Conservation (phyloP, 2,113 vertebrate species). For the Tachysurus vachellii region DNA sequence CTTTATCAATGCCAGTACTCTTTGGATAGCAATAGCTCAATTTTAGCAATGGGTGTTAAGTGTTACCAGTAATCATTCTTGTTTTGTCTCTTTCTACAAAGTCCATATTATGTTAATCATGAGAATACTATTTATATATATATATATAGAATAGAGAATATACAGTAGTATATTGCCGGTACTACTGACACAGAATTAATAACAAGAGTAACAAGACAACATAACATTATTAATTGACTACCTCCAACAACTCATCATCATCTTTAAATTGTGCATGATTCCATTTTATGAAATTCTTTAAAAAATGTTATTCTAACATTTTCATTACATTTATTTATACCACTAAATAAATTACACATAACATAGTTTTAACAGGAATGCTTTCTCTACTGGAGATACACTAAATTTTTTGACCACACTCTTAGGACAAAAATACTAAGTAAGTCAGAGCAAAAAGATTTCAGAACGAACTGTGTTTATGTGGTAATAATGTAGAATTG, state of each 20-base stretch:
- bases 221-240: background rate
- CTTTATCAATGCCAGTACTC: background rate
- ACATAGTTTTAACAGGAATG: background rate
- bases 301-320: background rate
- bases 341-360: background rate
- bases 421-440: background rate
- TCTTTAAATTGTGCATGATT: background rate
- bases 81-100: background rate
- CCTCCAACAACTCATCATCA: background rate
- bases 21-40: constrained; percentile 1
- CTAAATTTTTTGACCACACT: background rate
- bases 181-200: background rate
- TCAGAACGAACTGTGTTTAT: background rate
- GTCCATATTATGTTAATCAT: background rate
- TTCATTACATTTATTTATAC: background rate
- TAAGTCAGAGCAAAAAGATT: background rate
- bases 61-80: background rate
- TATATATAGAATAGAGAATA: too few relatives aligned
- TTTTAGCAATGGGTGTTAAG: constrained; percentile 4
- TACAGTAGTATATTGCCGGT: too few relatives aligned
- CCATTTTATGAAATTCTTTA: background rate
- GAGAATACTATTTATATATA: too few relatives aligned
- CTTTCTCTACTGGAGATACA: background rate
- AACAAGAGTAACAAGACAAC: background rate
- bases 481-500: background rate